Evolutionary conservation across 2,888 invertebrate genomes (phyloP), one percentile per base, ranked within the genome.

Genomic region (Saturnia pavonia): DNA sequence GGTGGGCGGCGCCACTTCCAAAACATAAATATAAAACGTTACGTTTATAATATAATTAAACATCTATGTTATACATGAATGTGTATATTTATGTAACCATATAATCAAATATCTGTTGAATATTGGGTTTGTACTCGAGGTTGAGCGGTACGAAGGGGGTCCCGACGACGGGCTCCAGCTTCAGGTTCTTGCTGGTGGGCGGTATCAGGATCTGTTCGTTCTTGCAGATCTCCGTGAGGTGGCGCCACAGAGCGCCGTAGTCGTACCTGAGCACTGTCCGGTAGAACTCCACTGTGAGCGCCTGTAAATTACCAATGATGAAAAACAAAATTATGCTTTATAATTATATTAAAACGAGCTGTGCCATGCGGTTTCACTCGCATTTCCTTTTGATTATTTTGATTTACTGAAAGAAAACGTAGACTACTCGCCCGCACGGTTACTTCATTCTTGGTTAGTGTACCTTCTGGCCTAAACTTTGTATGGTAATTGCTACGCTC

Each of bases 251-350:
- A 3, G 85, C 84, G 34, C 90, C 88, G 80, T 88, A 87, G 80
- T 95, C 94, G 81, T 94, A 93, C 6, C 82, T 80, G 6, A 93
- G 80, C 68, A 95, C 85, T 8, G 82, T 84, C 81, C 91, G 91
- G 86, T 94, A 96, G 85, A 95, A 94, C 54, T 87, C 81, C 22
- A 95, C 84, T 4, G 95, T 95, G 40, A 90, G 86, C 66, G 83
- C 82, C 95, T 96, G 85, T 8, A 34, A 70, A 11, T 7, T n/a
- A 4, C 14, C 22, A 11, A 0, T 1, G n/a, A 54, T n/a, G n/a
- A 22, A 54, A 11, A 12, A 12, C 2, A 27, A 25, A 60, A 60
- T 27, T 27, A 6, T 14, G 9, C 4, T 60, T 34, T 6, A 34
- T 6, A n/a, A n/a, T n/a, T n/a, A n/a, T n/a, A n/a, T n/a, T n/a